Percentiles rank a stretch among this genome's conserved stretches.
These are phyloP conservation scores for Leuciscus idus DNA, from an alignment of 2,113 vertebrate species.

Conservation along the genomic window DNA sequence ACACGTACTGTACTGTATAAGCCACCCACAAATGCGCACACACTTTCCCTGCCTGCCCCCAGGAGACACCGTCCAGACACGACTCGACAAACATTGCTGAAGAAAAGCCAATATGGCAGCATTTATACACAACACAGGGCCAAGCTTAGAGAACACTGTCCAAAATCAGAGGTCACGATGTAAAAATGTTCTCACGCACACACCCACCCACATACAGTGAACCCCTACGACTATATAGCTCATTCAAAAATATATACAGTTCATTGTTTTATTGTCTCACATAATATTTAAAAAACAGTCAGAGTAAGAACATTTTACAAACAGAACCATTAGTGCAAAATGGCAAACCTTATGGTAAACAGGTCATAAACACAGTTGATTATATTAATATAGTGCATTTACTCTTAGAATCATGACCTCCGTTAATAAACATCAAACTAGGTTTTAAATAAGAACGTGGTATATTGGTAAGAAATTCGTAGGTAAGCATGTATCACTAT, in stretches of 20 bases:
- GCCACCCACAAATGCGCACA: constrained; percentile 42
- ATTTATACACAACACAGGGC: constrained; percentile 37
- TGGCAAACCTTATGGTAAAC: constrained; percentile 3
- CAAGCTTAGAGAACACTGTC: constrained; percentile 31
- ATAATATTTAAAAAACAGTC: constrained; percentile 9
- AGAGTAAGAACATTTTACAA: constrained; percentile 5
- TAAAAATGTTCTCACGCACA: constrained; percentile 46
- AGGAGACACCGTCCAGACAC: constrained; percentile 56
- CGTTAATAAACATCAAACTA: not conserved
- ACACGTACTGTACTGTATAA: not conserved
- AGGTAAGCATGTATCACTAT: not conserved
- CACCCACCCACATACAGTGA: constrained; percentile 16
- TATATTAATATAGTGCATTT: constrained; percentile 30
- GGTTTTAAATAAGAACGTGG: not conserved
- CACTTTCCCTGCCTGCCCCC: constrained; percentile 41
- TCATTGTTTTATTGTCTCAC: constrained; percentile 30
- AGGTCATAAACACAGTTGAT: not conserved
- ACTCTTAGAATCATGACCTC: not conserved
- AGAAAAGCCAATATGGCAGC: constrained; percentile 49
- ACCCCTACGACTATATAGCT: not conserved
- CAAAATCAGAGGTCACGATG: constrained; percentile 59
- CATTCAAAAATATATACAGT: constrained; percentile 7
- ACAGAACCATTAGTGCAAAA: constrained; percentile 52
- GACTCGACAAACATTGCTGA: constrained; percentile 51
- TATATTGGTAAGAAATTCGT: not conserved